These are phyloP conservation scores for Coenobita brevimanus DNA, from an alignment of 1,140 invertebrate species.

Conservation along the genomic window DNA sequence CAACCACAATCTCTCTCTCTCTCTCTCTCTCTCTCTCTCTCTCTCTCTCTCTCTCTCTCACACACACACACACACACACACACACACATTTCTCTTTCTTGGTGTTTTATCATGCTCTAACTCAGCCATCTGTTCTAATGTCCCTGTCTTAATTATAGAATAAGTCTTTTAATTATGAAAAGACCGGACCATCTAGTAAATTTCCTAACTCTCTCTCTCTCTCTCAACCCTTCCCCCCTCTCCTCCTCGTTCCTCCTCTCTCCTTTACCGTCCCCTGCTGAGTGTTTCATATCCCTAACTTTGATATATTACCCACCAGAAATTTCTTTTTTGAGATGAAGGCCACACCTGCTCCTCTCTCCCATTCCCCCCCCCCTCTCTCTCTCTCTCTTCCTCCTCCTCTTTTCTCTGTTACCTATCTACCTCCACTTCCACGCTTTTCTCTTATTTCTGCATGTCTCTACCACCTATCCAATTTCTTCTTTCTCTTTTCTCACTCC, in stretches of 20 bases:
- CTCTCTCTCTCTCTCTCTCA: constrained; percentile 1
- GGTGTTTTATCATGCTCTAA: neutral
- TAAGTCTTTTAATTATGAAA: too few relatives aligned
- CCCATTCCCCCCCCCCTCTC: too few relatives aligned
- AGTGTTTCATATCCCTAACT: too few relatives aligned
- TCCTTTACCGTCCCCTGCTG: neutral
- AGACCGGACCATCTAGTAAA: too few relatives aligned
- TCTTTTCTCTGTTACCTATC: neutral
- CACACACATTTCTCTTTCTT: neutral
- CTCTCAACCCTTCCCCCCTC: neutral
- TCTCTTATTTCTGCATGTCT: neutral
- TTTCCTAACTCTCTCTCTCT: neutral
- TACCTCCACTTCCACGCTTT: neutral
- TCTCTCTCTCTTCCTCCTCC: neutral
- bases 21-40: neutral
- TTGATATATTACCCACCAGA: too few relatives aligned
- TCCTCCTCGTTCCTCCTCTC: neutral
- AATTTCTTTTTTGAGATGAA: too few relatives aligned
- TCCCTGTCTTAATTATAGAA: too few relatives aligned
- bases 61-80: neutral
- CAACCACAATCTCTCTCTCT: neutral
- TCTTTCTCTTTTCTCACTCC: neutral
- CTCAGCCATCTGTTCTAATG: too few relatives aligned
- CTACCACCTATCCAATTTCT: too few relatives aligned
- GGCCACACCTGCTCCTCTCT: neutral